Base-by-base conservation (phyloP, 2,888 invertebrate genomes). In the Harpagoxenus sublaevis region DNA sequence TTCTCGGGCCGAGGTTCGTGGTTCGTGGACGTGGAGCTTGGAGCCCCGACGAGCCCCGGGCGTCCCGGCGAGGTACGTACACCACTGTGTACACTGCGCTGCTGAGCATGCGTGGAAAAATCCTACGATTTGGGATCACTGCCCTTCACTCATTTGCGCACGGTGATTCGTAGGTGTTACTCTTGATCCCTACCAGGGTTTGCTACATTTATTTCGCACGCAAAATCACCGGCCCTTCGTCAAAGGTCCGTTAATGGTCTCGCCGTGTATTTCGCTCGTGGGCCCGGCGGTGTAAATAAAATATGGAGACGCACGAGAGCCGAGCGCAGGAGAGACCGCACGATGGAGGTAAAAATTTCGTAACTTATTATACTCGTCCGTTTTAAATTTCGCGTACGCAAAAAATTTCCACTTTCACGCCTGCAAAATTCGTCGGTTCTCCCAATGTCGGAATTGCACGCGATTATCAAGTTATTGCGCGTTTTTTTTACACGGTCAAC, bases 251-350 rank as follows among this genome's bases (percentile, higher is more conserved):
- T 55, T 31, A 39, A 45, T 39, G 39, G 18, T 48, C 23, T 5
- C 23, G 18, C 45, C 48, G 9, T 71, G 18, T 57, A 57, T 71
- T 71, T 71, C 15, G 23, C 48, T 18, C 23, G 4, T 8, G 10
- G 12, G 3, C 12, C 39, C 42, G 31, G 78, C 86, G 89, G 85
- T 84, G 87, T 89, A 89, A 87, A 86, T 84, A 85, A 89, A 88
- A 84, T 86, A 93, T 93, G 93, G 93, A 93, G 89, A 83, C 88
- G 85, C 87, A 68, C 85, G 91, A 88, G 87, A 85, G 84, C 87
- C 87, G 89, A 86, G 75, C 63, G 39, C 91, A 89, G 45, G 92
- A 93, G 86, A 92, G 89, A 84, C 82, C 84, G 65, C 89, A 87
- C 81, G 93, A 93, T 75, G 89, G 89, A 87, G 93, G 93, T 93